Conservation (phyloP, 1,140 invertebrate species). For the Ectropis grisescens region DNA sequence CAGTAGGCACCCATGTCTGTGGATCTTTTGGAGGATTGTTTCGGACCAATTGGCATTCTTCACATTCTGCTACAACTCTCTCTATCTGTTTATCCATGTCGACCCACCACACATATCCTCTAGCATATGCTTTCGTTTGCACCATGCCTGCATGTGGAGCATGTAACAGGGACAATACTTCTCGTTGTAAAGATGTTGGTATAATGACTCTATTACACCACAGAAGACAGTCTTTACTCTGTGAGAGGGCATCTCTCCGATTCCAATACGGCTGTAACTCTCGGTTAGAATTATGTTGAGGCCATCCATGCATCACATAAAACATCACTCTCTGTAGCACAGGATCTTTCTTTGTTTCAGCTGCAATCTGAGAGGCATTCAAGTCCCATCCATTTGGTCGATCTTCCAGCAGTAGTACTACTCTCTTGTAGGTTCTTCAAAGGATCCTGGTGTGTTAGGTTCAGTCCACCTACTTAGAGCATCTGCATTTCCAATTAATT, state of each 20-base stretch:
- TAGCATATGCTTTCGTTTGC: background rate
- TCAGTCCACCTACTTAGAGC: background rate
- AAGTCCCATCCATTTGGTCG: background rate
- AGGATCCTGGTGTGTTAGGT: background rate
- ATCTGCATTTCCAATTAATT: background rate
- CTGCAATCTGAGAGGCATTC: background rate
- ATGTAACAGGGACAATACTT: background rate
- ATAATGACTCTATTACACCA: background rate
- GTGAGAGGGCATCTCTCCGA: background rate
- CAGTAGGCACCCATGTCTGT: constrained; percentile 10
- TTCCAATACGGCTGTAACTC: background rate
- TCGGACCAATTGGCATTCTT: background rate
- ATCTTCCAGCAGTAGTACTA: background rate
- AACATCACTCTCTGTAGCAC: background rate
- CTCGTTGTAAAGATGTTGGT: background rate
- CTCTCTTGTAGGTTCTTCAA: background rate
- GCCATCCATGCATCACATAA: background rate
- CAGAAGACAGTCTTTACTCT: background rate
- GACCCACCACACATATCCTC: background rate
- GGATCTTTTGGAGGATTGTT: background rate
- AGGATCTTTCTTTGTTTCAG: background rate
- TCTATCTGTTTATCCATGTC: background rate
- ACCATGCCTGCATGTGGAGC: background rate
- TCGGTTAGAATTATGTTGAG: background rate
- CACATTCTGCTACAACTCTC: background rate